phyloP scores from a whole-genome alignment of 2,888 invertebrate genomes.

The Geophilus truncorum region DNA sequence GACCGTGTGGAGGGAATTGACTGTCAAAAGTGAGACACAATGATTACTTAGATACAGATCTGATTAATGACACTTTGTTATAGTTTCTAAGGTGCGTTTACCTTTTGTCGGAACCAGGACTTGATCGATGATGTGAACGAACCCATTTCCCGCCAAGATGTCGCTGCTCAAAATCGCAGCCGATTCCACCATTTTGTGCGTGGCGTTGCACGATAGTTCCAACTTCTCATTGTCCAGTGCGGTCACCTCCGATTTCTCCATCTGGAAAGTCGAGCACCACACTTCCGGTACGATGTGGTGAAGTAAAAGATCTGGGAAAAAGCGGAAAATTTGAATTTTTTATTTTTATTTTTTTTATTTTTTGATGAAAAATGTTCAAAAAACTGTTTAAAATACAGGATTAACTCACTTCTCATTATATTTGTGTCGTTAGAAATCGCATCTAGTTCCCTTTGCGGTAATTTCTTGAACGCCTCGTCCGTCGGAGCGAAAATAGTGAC shows the following conservation, averaged over 20 bases:
- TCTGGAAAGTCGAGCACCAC: conserved; percentile 34
- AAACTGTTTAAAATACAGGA: too few species aligned
- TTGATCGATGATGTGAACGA: conserved; percentile 38
- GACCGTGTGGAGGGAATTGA: background rate
- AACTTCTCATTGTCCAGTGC: background rate
- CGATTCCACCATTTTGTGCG: conserved; percentile 36
- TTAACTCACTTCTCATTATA: conserved; percentile 36
- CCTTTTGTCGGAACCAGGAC: conserved; percentile 38
- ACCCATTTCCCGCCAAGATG: conserved; percentile 37
- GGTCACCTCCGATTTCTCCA: background rate
- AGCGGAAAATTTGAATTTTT: background rate
- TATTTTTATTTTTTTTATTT: too few species aligned
- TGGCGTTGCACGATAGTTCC: conserved; percentile 36
- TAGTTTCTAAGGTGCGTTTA: conserved; percentile 29
- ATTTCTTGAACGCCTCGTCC: conserved; percentile 35
- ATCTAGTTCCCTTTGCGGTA: conserved; percentile 36
- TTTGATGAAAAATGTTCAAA: too few species aligned
- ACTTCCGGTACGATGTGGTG: conserved; percentile 35
- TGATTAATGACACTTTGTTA: too few species aligned
- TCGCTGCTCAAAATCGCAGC: conserved; percentile 36
- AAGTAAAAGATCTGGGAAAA: conserved; percentile 35
- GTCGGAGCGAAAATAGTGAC: conserved; percentile 38
- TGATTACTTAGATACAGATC: too few species aligned
- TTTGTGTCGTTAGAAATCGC: conserved; percentile 37
- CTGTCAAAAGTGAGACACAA: background rate